phyloP scores from a whole-genome alignment of 1,140 invertebrate genomes.

The Caerostris darwini region DNA sequence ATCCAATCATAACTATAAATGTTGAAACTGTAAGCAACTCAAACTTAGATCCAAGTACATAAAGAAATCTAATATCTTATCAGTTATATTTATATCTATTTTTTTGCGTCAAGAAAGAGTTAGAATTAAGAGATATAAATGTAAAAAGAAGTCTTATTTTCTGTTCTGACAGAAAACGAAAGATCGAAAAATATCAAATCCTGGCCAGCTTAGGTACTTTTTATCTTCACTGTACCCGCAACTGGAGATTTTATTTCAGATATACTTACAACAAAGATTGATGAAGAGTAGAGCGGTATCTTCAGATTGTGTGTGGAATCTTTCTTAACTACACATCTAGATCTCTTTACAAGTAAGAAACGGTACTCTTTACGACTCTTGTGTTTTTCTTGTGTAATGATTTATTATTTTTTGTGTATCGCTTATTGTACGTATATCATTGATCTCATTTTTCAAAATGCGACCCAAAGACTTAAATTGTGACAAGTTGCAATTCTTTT shows the following conservation, averaged over 20 bases:
- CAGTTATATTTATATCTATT: background rate
- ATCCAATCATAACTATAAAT: no score
- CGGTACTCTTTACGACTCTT: background rate
- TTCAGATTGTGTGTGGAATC: conserved; percentile 7
- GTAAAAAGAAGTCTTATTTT: background rate
- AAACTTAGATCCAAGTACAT: no score
- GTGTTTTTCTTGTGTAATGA: background rate
- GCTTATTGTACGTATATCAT: no score
- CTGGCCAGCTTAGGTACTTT: background rate
- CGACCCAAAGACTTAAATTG: background rate
- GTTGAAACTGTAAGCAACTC: no score
- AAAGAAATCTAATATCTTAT: no score
- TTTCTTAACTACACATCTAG: background rate
- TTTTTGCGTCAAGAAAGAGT: background rate
- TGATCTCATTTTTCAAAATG: no score
- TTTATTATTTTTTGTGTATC: background rate
- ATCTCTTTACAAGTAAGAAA: conserved; percentile 7
- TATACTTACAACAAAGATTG: background rate
- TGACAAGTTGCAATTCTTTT: no score
- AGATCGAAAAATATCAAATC: background rate
- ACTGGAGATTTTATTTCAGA: background rate
- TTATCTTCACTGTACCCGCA: background rate
- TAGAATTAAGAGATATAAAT: background rate
- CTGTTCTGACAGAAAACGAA: background rate
- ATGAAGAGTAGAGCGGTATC: background rate